phyloP scores from a whole-genome alignment of 2,888 invertebrate species.

The Gortyna flavago region DNA sequence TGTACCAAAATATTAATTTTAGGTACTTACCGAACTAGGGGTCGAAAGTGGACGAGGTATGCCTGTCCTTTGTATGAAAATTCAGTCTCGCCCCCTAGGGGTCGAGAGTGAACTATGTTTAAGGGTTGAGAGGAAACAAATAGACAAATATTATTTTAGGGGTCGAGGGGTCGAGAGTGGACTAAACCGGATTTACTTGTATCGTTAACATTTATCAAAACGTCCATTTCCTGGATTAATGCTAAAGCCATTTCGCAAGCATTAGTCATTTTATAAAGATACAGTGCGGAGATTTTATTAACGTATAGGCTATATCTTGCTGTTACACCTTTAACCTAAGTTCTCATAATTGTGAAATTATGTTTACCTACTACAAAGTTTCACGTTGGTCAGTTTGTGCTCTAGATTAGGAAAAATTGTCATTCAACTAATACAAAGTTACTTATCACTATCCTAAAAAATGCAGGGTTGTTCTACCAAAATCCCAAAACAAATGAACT shows the following conservation, averaged over 20 bases:
- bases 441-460: neutral
- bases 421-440: neutral
- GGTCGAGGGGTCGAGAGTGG: too few relatives aligned
- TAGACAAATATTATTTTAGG: too few relatives aligned
- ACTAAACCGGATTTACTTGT: too few relatives aligned
- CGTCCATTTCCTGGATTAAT: constrained; percentile 59
- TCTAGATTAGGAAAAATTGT: neutral
- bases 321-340: constrained; percentile 18
- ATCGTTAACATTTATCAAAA: constrained; percentile 58
- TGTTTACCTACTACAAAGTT: neutral
- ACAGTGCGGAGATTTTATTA: constrained; percentile 21
- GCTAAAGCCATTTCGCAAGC: constrained; percentile 42
- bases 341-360: constrained; percentile 18
- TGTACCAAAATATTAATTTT: too few relatives aligned
- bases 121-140: too few relatives aligned
- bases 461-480: neutral
- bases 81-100: too few relatives aligned
- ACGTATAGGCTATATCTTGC: neutral
- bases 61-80: too few relatives aligned
- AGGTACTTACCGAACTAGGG: too few relatives aligned
- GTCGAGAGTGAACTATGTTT: too few relatives aligned
- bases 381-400: neutral
- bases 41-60: too few relatives aligned
- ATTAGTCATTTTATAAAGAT: constrained; percentile 26
- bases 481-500: constrained; percentile 19